Percentiles rank a stretch among this genome's conserved stretches.
Conservation (phyloP, 2,113 vertebrate genomes). For the Carollia perspicillata region DNA sequence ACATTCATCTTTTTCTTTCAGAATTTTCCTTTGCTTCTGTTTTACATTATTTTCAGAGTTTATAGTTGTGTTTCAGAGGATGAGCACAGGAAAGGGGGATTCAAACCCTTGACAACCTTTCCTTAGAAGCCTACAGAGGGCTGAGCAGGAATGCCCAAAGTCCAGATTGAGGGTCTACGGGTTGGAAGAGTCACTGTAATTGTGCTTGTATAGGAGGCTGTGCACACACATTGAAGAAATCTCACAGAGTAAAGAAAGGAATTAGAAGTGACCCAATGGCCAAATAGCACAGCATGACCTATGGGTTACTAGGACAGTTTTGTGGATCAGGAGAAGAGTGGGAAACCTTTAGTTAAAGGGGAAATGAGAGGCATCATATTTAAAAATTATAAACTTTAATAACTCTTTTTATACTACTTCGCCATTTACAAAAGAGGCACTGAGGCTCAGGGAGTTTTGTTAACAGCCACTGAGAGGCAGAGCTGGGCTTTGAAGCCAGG, state of each 20-base stretch:
- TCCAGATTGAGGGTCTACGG: not conserved
- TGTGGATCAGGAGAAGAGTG: not conserved
- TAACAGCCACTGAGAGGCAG: not conserved
- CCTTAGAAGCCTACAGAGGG: not conserved
- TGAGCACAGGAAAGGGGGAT: not conserved
- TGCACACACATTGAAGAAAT: not conserved
- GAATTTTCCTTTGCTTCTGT: not conserved
- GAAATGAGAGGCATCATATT: not conserved
- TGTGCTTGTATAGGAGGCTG: not conserved
- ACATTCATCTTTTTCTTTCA: not conserved
- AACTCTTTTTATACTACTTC: not conserved
- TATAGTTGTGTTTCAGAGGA: not conserved
- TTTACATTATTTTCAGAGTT: not conserved
- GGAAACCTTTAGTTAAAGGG: not conserved
- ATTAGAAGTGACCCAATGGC: not conserved
- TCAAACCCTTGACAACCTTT: not conserved
- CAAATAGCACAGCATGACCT: not conserved
- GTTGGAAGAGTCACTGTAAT: not conserved
- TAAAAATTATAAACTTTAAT: not conserved
- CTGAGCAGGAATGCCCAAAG: not conserved
- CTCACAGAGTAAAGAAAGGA: not conserved
- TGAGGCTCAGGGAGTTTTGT: not conserved
- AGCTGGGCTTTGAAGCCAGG: not conserved
- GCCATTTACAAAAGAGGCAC: not conserved
- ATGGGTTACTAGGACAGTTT: not conserved